Evolutionary conservation across 23 tunicate species (phyloP).

Genomic region (Botrylloides violaceus): DNA sequence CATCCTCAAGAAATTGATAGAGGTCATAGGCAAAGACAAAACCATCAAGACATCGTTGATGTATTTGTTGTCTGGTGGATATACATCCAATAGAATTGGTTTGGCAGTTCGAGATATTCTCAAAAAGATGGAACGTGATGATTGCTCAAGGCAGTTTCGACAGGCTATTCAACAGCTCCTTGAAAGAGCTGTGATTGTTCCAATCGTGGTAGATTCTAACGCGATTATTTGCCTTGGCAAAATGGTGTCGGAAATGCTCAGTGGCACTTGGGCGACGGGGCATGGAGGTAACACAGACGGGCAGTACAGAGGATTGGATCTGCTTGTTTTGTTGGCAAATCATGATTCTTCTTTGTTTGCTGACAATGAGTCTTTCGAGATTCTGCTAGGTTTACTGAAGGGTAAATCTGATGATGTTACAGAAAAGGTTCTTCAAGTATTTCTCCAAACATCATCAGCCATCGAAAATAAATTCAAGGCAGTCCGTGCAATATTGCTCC

Average conservation of each 20-base stretch:
- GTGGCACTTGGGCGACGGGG: constrained; percentile 52
- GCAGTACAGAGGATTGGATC: constrained; percentile 46
- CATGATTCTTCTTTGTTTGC: constrained; percentile 56
- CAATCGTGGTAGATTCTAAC: constrained; percentile 56
- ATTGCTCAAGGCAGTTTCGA: constrained; percentile 34
- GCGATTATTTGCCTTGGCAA: constrained; percentile 49
- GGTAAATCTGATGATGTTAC: constrained; percentile 46
- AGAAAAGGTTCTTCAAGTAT: constrained; percentile 32
- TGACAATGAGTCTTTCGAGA: constrained; percentile 58
- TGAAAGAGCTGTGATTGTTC: constrained; percentile 61
- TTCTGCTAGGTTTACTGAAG: constrained; percentile 37
- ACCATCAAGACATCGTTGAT: constrained; percentile 49
- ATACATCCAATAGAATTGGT: constrained; percentile 60
- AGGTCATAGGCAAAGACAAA: constrained; percentile 31
- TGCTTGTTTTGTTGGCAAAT: constrained; percentile 45
- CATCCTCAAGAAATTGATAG: constrained; percentile 49
- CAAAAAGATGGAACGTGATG: constrained; percentile 65
- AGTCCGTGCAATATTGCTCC: constrained; percentile 54
- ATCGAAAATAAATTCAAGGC: constrained; percentile 65
- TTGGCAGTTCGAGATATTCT: constrained; percentile 53
- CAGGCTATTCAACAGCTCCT: constrained; percentile 50
- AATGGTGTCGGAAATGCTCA: constrained; percentile 42
- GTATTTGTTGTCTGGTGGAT: constrained; percentile 53
- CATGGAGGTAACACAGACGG: constrained; percentile 31
- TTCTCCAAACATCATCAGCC: constrained; percentile 44